These are phyloP conservation scores for Brachycybe producta DNA, from an alignment of 2,888 invertebrate genomes.

Conservation along the genomic window DNA sequence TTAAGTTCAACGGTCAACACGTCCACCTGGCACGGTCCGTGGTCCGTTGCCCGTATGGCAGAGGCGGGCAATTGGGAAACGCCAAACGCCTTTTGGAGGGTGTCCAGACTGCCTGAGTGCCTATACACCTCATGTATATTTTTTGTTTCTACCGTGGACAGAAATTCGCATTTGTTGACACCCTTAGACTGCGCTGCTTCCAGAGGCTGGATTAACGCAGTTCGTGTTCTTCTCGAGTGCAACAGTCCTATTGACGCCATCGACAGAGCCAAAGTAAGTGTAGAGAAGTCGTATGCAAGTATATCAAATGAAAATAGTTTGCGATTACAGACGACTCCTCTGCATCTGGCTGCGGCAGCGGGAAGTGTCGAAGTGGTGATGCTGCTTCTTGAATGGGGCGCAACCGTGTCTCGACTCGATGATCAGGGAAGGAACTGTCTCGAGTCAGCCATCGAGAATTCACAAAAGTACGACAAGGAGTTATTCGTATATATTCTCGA, in stretches of 20 bases:
- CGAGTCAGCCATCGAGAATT: conserved; percentile 36
- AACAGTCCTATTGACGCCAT: conserved; percentile 37
- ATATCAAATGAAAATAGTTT: no score
- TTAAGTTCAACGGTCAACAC: no score
- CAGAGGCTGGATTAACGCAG: conserved; percentile 33
- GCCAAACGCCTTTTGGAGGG: no score
- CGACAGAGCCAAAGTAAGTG: conserved; percentile 27
- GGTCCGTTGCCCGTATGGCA: no score
- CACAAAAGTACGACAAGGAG: conserved; percentile 29
- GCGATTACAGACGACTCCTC: conserved; percentile 31
- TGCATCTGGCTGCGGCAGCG: conserved; percentile 34
- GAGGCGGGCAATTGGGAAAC: no score
- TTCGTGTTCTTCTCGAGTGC: conserved; percentile 31
- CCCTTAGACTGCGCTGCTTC: conserved; percentile 38
- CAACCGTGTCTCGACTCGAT: conserved; percentile 31
- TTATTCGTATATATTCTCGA: not conserved
- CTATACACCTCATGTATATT: no score
- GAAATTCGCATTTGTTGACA: conserved; percentile 37
- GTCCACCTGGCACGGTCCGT: no score
- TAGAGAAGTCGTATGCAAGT: conserved; percentile 27
- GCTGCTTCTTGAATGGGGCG: conserved; percentile 33
- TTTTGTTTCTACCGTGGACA: no score
- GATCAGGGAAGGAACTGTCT: conserved; percentile 34
- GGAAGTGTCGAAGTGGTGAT: conserved; percentile 35
- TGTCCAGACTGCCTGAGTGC: no score